phyloP scores from a whole-genome alignment of 1,140 invertebrate species.

The Anastatus disparis region DNA sequence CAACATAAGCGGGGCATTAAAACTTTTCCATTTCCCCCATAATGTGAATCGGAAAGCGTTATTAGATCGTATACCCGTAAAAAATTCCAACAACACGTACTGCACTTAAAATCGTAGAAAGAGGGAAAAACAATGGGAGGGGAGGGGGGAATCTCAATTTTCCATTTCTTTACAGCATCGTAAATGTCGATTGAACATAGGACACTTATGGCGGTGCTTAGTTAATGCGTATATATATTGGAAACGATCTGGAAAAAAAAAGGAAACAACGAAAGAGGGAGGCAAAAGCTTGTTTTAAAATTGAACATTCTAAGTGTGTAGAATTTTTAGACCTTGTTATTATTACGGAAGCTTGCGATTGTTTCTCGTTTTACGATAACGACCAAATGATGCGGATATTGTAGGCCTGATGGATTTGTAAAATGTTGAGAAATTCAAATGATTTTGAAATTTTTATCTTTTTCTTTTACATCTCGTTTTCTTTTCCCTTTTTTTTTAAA shows the following conservation, averaged over 20 bases:
- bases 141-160: slow-evolving; percentile 49
- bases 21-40: slow-evolving; percentile 49
- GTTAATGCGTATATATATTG: slow-evolving; percentile 3
- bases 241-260: slow-evolving; percentile 25
- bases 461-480: background rate
- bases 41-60: slow-evolving; percentile 51
- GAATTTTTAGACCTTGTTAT: background rate
- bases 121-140: no score
- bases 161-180: slow-evolving; percentile 50
- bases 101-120: slow-evolving; percentile 57
- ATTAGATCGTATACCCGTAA: slow-evolving; percentile 41
- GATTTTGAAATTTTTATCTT: background rate
- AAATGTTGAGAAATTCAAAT: background rate
- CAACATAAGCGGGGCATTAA: slow-evolving; percentile 26
- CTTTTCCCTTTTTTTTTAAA: background rate
- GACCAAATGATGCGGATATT: slow-evolving; percentile 2
- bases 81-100: slow-evolving; percentile 49
- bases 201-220: background rate
- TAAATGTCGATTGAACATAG: slow-evolving; percentile 30
- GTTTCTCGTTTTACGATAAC: slow-evolving; percentile 15
- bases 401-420: slow-evolving; percentile 8
- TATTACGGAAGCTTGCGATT: no score
- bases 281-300: no score
- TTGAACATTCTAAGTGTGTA: background rate
- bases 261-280: background rate